Base-by-base conservation (phyloP, 2,888 invertebrate genomes). In the Drosophila rellima region DNA sequence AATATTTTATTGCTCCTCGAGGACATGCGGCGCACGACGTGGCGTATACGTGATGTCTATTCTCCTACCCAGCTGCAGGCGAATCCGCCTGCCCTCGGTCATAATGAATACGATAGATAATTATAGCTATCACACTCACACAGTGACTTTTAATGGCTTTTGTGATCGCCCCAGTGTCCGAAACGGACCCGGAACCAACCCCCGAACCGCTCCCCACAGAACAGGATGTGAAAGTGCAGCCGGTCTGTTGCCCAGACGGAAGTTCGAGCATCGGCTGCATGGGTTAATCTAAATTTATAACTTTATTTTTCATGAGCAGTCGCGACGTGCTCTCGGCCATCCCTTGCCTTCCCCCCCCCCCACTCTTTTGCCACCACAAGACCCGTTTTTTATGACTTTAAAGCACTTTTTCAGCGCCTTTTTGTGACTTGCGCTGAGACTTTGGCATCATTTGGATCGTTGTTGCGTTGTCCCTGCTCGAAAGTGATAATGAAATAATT, bases 401-500 rank as follows among this genome's bases (percentile, higher is more conserved):
- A 65, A 81, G 74, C 51, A 61, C 17, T 66, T 60, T 70, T 54
- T 72, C 45, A 48, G 50, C 35, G 33, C 37, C 29, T 35, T 54
- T 65, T 80, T 59, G 52, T 31, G 63, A 54, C 65, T 68, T 69
- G 52, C 64, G 56, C 50, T 64, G 62, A 39, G 62, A 52, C 42
- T 33, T n/a, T 44, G 31, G 18, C 48, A 31, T 18, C 20, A 20
- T 40, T 44, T 33, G 55, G 31, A 20, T 55, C 52, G 29, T 31
- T 42, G 40, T 40, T 31, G 20, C 54, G 73, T 56, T 75, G 63
- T 44, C 48, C 51, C 81, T 89, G 84, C 72, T 74, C 69, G 80
- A 59, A 75, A 74, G 90, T 89, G 88, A 89, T 88, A 88, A 90
- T 90, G 88, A 88, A 88, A 88, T 90, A 88, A 89, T 88, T 88